Evolutionary conservation across 2,888 invertebrate genomes (phyloP), one percentile per base, ranked within the genome.

Genomic region (Rotaria socialis): DNA sequence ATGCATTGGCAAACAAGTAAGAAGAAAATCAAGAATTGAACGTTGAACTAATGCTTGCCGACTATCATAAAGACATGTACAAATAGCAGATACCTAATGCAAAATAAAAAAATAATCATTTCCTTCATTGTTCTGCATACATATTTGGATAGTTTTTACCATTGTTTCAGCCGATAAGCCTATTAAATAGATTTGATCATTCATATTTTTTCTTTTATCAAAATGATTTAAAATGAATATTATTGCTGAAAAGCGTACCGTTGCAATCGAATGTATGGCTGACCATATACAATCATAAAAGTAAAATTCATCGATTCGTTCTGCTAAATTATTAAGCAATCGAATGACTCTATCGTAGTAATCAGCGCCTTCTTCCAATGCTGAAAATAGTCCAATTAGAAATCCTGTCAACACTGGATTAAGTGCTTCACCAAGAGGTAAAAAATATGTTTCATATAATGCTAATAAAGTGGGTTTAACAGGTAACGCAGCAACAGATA

Each of bases 211-310:
- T 89, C 94, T 94, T 90, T 94, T 94, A 90, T 95, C 95, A 89
- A 94, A 95, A 91, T 95, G 95, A 60, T 93, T 93, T 88, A 95
- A 91, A 85, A 95, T 93, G 90, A 94, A 96, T 84, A 94, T 94
- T 88, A 95, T 94, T 24, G 95, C 96, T 7, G 95, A 94, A 88
- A 95, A 92, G 85, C 96, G 93, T 56, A 95, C 94, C 8, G 94
- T 93, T 50, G 95, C 94, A 91, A 95, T 95, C 84, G 94, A 94
- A 60, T 94, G 93, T 85, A 96, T 93, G 89, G 95, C 94, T 90
- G 95, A 94, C 96, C 96, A 96, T 80, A 96, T 92, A 90, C 95
- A 95, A 1, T 94, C 94, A 91, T 95, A 96, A 92, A 96, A 96
- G 90, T 94, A 94, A 87, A 93, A 93, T 85, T 94, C 95, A 22